Conservation (phyloP, 2,888 invertebrate genomes). For the Argyresthia albistria region DNA sequence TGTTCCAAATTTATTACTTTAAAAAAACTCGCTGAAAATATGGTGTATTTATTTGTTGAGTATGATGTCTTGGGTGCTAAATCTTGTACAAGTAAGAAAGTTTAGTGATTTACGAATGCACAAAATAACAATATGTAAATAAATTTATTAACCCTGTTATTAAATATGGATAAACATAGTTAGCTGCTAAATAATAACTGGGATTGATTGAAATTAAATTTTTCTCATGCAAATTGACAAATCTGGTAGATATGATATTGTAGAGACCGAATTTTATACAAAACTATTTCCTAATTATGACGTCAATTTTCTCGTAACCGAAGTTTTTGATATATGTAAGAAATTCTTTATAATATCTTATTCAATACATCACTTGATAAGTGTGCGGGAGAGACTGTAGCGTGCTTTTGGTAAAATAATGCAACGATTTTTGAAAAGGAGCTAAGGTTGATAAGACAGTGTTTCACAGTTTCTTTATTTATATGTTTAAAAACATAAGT, state of each 20-base stretch:
- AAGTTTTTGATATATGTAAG: conserved; percentile 43
- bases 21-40: not conserved
- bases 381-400: conserved; percentile 50
- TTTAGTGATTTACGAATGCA: conserved; percentile 35
- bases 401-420: conserved; percentile 1
- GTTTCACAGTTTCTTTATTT: conserved; percentile 64
- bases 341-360: conserved; percentile 26
- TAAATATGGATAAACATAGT: conserved; percentile 5
- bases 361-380: conserved; percentile 25
- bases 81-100: conserved; percentile 17
- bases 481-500: conserved; percentile 54
- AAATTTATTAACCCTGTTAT: conserved; percentile 16
- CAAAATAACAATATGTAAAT: conserved; percentile 25
- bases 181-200: conserved; percentile 1
- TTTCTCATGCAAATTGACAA: conserved; percentile 12
- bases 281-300: conserved; percentile 43
- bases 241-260: not conserved
- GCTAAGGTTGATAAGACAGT: conserved; percentile 55
- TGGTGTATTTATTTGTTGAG: not conserved
- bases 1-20: too few relatives aligned
- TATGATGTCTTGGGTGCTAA: conserved; percentile 9
- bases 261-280: conserved; percentile 33
- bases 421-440: not conserved
- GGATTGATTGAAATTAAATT: not conserved
- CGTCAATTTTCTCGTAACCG: conserved; percentile 62